Conservation (phyloP, 2,113 vertebrate genomes). For the Ciconia maguari region DNA sequence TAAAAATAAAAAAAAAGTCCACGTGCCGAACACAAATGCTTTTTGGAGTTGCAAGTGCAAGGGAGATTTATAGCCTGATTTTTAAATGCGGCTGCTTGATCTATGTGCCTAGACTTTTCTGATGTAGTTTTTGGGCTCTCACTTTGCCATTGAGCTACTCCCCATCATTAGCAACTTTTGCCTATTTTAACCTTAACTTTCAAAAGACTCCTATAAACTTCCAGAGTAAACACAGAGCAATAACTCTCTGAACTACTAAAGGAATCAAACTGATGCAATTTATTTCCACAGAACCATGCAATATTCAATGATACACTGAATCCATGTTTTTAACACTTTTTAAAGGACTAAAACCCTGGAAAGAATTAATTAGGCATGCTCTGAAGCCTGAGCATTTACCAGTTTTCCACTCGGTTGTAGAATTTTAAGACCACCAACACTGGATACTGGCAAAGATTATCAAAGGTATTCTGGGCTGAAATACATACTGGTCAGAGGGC, state of each 20-base stretch:
- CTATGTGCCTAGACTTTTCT: not conserved
- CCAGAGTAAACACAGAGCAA: not conserved
- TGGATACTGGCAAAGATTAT: constrained; percentile 53
- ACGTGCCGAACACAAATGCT: not conserved
- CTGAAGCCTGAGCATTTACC: constrained; percentile 50
- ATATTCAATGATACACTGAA: constrained; percentile 62
- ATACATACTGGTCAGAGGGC: constrained; percentile 31
- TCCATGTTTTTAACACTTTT: constrained; percentile 62
- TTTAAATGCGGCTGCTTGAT: not conserved
- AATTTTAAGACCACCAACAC: constrained; percentile 66
- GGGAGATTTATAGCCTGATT: not conserved
- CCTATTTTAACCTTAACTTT: not conserved
- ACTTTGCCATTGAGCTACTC: not conserved
- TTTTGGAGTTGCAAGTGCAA: not conserved
- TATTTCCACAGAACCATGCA: constrained; percentile 60
- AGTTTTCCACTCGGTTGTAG: constrained; percentile 46
- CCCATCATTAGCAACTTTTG: not conserved
- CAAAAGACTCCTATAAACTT: constrained; percentile 18
- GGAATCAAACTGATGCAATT: constrained; percentile 59
- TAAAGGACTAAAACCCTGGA: constrained; percentile 62
- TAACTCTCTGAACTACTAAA: constrained; percentile 32
- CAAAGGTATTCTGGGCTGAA: constrained; percentile 41
- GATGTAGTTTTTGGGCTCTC: not conserved
- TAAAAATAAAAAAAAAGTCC: not conserved
- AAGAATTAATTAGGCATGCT: constrained; percentile 69